Evolutionary conservation across 2,113 vertebrate species (phyloP).

Genomic region (Rhadina sibilatrix): DNA sequence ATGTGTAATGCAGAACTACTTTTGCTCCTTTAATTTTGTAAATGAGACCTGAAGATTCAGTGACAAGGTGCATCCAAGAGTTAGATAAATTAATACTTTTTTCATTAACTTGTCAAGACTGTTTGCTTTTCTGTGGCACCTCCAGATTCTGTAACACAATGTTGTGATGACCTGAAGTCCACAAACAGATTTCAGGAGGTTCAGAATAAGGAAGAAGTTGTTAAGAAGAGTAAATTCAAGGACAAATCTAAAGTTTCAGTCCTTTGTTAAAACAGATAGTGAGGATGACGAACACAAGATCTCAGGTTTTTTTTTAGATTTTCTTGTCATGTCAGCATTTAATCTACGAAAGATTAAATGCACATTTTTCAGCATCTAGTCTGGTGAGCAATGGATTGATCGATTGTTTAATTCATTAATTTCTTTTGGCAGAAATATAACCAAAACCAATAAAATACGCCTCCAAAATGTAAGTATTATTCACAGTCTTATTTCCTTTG

Average conservation of each 20-base stretch:
- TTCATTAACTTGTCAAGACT: not conserved
- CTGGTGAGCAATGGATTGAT: not conserved
- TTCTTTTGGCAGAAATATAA: not conserved
- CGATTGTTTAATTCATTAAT: not conserved
- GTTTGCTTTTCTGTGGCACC: not conserved
- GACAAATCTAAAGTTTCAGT: not conserved
- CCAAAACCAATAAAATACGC: fast-evolving
- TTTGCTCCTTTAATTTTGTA: not conserved
- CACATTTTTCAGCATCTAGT: not conserved
- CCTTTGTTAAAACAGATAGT: not conserved
- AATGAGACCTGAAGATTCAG: not conserved
- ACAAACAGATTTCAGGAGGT: not conserved
- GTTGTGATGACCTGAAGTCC: not conserved
- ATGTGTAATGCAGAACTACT: not conserved
- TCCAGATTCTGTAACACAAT: not conserved
- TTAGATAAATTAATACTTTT: not conserved
- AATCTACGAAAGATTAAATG: not conserved
- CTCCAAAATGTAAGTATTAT: not conserved
- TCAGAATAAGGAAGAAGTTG: not conserved
- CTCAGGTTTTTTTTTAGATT: not conserved
- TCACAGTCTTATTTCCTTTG: not conserved
- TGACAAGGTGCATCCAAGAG: not conserved
- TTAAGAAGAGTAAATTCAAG: not conserved
- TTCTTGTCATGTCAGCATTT: not conserved
- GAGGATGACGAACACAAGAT: not conserved